Evolutionary conservation across 2,888 invertebrate genomes (phyloP).

Genomic region (Ptychoptera albimana): DNA sequence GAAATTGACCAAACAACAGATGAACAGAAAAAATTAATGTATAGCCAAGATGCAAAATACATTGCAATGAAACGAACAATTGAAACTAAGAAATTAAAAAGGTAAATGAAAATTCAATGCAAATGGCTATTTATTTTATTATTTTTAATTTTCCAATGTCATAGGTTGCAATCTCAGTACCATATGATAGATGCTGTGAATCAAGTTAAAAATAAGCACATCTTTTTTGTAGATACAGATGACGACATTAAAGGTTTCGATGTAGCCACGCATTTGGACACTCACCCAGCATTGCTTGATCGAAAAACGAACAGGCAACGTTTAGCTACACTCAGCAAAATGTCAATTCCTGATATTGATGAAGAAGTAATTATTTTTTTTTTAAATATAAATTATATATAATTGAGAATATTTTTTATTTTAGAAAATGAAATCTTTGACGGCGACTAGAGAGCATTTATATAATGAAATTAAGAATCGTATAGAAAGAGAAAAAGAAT

Average conservation of each 20-base stretch:
- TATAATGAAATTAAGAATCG: slow-evolving; percentile 63
- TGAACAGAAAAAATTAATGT: slow-evolving; percentile 77
- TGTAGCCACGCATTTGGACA: slow-evolving; percentile 52
- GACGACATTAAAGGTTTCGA: slow-evolving; percentile 45
- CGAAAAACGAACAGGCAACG: slow-evolving; percentile 54
- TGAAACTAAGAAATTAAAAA: slow-evolving; percentile 52
- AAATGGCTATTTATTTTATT: slow-evolving; percentile 1
- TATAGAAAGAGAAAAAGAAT: slow-evolving; percentile 58
- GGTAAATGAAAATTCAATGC: slow-evolving; percentile 14
- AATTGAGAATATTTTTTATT: slow-evolving; percentile 1
- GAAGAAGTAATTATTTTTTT: slow-evolving; percentile 27
- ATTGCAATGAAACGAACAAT: slow-evolving; percentile 70
- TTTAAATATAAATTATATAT: not conserved
- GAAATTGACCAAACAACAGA: slow-evolving; percentile 56
- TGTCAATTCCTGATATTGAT: slow-evolving; percentile 41
- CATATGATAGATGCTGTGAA: slow-evolving; percentile 67
- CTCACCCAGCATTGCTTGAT: slow-evolving; percentile 53
- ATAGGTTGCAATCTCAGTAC: slow-evolving; percentile 51
- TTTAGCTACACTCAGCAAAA: slow-evolving; percentile 38
- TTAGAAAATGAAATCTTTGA: not conserved
- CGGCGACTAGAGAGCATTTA: slow-evolving; percentile 41
- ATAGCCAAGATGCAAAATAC: slow-evolving; percentile 83
- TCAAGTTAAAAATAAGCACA: slow-evolving; percentile 55
- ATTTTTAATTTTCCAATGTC: slow-evolving; percentile 3
- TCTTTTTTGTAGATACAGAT: slow-evolving; percentile 57